Evolutionary conservation across 92 coral and sea anemone genomes (phyloP).

Genomic region (Siderastrea radians): DNA sequence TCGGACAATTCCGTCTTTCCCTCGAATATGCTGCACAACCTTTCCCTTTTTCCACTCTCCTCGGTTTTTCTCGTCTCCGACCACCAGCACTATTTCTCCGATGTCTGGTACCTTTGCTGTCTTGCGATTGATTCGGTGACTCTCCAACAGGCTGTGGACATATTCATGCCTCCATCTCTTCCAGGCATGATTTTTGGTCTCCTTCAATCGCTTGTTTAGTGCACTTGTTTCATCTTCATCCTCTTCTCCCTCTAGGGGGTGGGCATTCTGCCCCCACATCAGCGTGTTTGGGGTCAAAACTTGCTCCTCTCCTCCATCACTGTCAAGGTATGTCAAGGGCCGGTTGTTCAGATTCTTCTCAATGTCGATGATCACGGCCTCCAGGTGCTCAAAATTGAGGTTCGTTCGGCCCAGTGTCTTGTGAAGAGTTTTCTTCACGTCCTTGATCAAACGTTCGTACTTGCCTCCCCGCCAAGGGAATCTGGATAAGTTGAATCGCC

Average conservation of each 20-base stretch:
- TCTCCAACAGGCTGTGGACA: slow-evolving; percentile 59
- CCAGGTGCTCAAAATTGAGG: slow-evolving; percentile 42
- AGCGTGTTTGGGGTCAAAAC: no score
- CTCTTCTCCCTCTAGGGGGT: slow-evolving; percentile 24
- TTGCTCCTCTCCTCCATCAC: no score
- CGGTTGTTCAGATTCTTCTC: slow-evolving; percentile 67
- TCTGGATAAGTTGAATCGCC: not conserved
- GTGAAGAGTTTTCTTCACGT: slow-evolving; percentile 57
- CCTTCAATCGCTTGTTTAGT: slow-evolving; percentile 15
- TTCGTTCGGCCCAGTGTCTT: slow-evolving; percentile 60
- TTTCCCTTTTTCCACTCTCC: slow-evolving; percentile 2
- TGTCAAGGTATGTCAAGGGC: slow-evolving; percentile 51
- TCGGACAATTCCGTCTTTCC: not conserved
- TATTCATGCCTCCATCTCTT: slow-evolving; percentile 32
- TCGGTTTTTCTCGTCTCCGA: not conserved
- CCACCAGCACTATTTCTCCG: slow-evolving; percentile 51
- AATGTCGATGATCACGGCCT: slow-evolving; percentile 7
- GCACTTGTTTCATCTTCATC: slow-evolving; percentile 27
- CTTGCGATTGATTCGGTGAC: slow-evolving; percentile 44
- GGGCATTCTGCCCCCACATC: slow-evolving; percentile 21
- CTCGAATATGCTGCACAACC: slow-evolving; percentile 1
- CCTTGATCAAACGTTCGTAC: slow-evolving; percentile 57
- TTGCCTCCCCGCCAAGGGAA: slow-evolving; percentile 58
- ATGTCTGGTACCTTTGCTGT: slow-evolving; percentile 35
- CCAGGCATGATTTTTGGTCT: slow-evolving; percentile 30